A percentile compares a stretch with the other conserved stretches of the same genome.
phyloP scores from a whole-genome alignment of 2,113 vertebrate species.

The Pygoscelis antarcticus region DNA sequence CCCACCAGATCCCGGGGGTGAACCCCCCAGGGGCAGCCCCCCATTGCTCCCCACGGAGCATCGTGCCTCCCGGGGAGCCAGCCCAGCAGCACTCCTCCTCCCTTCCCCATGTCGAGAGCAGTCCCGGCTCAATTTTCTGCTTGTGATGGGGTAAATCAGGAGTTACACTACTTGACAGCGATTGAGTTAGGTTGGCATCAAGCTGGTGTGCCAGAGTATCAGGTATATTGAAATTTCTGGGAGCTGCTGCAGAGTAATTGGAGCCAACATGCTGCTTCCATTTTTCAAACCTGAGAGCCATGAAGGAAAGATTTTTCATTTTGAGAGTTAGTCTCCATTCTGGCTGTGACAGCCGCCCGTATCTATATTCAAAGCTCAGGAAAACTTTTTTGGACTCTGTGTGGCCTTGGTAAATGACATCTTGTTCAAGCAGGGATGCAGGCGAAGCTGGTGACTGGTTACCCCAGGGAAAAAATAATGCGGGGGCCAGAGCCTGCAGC shows the following conservation, averaged over 20 bases:
- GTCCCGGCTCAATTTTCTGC: not conserved
- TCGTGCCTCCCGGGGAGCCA: accelerated
- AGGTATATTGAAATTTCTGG: not conserved
- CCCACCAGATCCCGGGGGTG: accelerated
- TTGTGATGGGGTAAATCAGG: not conserved
- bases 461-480: accelerated
- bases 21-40: not conserved
- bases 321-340: not conserved
- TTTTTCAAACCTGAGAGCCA: not conserved
- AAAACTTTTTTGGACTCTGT: not conserved
- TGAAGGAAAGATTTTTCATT: slow-evolving; percentile 17
- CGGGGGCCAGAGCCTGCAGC: not conserved
- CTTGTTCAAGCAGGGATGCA: not conserved
- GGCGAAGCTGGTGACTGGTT: not conserved
- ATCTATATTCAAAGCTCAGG: not conserved
- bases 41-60: accelerated
- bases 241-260: not conserved
- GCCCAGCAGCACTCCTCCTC: not conserved
- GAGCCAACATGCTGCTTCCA: not conserved
- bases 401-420: not conserved
- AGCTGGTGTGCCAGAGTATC: accelerated
- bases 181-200: not conserved
- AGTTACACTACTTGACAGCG: accelerated
- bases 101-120: accelerated
- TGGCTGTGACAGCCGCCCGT: not conserved